These are phyloP conservation scores for Apeltes quadracus DNA, from an alignment of 2,113 vertebrate species.

Conservation along the genomic window DNA sequence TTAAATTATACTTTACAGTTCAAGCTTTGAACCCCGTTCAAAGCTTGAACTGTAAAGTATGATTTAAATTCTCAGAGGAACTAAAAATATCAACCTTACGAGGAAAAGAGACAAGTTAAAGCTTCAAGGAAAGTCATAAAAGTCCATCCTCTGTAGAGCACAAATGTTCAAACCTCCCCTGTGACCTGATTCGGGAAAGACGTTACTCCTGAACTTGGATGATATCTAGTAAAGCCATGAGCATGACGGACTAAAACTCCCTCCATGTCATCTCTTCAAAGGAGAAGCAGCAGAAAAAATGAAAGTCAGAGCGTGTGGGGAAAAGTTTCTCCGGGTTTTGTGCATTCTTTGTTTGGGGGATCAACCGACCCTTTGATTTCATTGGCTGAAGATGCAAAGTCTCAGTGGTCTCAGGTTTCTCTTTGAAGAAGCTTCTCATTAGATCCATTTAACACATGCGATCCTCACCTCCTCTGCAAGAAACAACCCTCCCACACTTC, in stretches of 20 bases:
- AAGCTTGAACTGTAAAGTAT: too few relatives aligned
- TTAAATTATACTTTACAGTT: neutral
- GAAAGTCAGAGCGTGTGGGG: neutral
- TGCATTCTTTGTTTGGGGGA: neutral
- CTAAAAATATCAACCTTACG: neutral
- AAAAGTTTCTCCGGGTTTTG: neutral
- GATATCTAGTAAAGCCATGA: neutral
- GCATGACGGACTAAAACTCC: neutral
- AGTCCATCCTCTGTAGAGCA: neutral
- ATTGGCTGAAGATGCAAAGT: constrained; percentile 5
- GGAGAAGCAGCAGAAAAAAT: neutral
- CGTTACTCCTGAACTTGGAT: neutral
- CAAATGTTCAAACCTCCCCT: neutral
- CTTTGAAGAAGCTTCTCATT: constrained; percentile 26
- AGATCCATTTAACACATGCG: constrained; percentile 29
- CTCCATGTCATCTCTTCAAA: neutral
- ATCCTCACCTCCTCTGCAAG: constrained; percentile 17
- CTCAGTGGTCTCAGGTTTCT: neutral
- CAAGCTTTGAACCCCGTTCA: neutral
- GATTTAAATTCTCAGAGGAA: neutral
- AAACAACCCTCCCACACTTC: constrained; percentile 25
- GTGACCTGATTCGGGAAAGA: neutral
- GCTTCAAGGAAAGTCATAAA: neutral
- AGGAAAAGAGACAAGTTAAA: neutral
- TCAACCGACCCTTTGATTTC: neutral